Conservation (phyloP, 2,888 invertebrate genomes). For the Parapristionchus giblindavisi region DNA sequence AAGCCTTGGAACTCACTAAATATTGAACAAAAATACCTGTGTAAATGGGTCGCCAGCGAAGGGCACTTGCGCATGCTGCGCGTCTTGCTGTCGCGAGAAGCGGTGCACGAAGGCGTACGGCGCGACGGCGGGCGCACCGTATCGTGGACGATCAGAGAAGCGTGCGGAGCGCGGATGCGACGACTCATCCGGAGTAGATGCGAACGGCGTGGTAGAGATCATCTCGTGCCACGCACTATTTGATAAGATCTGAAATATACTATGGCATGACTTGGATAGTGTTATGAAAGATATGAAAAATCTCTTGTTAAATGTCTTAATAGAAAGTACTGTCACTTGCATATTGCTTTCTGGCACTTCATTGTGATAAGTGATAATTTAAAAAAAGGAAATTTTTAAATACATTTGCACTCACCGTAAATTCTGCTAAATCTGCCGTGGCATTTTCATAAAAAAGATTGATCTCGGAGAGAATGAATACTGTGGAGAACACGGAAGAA, state of each 20-base stretch:
- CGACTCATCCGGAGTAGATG: background rate
- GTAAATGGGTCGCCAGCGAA: too few species aligned
- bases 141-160: background rate
- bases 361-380: background rate
- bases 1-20: too few species aligned
- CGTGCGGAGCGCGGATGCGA: background rate
- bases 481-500: constrained; percentile 44
- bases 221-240: constrained; percentile 49
- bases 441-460: constrained; percentile 47
- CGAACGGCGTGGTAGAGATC: constrained; percentile 37
- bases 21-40: too few species aligned
- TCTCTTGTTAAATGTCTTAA: background rate
- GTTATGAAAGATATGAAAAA: background rate
- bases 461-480: constrained; percentile 49
- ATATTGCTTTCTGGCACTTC: background rate
- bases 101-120: constrained; percentile 11
- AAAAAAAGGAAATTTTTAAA: background rate
- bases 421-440: constrained; percentile 47
- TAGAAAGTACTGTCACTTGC: too few species aligned
- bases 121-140: constrained; percentile 28
- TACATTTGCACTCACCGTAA: constrained; percentile 47
- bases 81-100: constrained; percentile 15
- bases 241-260: constrained; percentile 42
- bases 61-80: too few species aligned
- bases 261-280: background rate